Evolutionary conservation across 2,797 vertebrate genomes (phyloP).

Genomic region (Phrynocephalus guinanensis): DNA sequence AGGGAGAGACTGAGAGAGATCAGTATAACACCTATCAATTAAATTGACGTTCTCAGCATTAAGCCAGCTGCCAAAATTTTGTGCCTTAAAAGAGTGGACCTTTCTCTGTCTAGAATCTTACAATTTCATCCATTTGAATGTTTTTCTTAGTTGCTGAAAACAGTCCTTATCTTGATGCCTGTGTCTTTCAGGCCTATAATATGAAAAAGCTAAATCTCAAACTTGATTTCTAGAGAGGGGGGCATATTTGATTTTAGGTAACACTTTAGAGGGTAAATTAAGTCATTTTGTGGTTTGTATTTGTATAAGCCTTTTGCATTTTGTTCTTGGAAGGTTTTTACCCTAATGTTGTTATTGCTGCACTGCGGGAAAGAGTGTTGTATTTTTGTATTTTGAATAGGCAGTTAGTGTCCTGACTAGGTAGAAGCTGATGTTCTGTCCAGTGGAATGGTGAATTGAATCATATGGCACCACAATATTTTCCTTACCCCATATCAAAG

Average conservation of each 20-base stretch:
- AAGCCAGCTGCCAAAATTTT: no score
- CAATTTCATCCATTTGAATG: background rate
- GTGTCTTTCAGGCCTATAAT: slow-evolving; percentile 6
- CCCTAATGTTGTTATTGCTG: background rate
- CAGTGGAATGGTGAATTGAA: background rate
- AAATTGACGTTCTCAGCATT: no score
- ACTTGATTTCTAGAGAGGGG: slow-evolving; percentile 5
- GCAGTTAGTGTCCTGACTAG: background rate
- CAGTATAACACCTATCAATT: no score
- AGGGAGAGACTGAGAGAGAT: no score
- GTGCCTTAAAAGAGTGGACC: no score
- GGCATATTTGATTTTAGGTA: slow-evolving; percentile 3
- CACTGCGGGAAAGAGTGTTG: background rate
- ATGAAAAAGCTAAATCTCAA: slow-evolving; percentile 26
- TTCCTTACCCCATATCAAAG: background rate
- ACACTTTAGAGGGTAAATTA: background rate
- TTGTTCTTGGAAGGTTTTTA: background rate
- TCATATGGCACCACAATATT: background rate
- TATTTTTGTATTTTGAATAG: background rate
- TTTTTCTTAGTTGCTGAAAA: background rate
- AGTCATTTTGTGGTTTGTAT: no score
- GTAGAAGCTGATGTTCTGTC: background rate
- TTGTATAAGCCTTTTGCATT: background rate
- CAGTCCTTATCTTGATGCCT: background rate
- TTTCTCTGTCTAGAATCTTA: background rate